A percentile compares a stretch with the other conserved stretches of the same genome.
These are phyloP conservation scores for Pristionchus entomophagus DNA, from an alignment of 2,888 invertebrate species.

Conservation along the genomic window DNA sequence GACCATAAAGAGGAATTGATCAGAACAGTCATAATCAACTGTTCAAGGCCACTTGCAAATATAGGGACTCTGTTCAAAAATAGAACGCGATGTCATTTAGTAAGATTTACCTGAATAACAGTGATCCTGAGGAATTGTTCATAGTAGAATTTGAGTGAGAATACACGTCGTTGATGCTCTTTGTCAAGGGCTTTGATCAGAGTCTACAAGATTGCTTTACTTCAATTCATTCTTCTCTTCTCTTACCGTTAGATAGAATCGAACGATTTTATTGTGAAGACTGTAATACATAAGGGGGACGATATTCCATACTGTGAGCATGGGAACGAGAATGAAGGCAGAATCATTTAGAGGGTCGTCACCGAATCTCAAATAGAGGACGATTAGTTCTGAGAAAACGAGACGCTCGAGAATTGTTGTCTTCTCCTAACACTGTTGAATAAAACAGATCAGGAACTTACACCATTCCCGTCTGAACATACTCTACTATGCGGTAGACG, in stretches of 20 bases:
- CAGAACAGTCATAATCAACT: too few relatives aligned
- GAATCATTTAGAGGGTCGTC: conserved; percentile 52
- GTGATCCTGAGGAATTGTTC: conserved; percentile 73
- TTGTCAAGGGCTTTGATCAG: conserved; percentile 68
- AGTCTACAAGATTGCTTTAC: conserved; percentile 28
- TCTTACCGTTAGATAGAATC: conserved; percentile 58
- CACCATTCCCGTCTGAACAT: conserved; percentile 53
- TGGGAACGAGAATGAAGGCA: conserved; percentile 67
- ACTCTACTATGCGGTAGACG: conserved; percentile 59
- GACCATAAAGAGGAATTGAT: neutral
- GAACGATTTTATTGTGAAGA: conserved; percentile 63
- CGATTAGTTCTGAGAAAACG: neutral
- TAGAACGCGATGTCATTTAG: neutral
- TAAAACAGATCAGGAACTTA: neutral
- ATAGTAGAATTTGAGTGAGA: conserved; percentile 71
- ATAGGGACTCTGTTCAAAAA: neutral
- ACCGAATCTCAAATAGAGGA: conserved; percentile 47
- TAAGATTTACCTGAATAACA: conserved; percentile 60
- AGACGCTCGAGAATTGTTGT: too few relatives aligned
- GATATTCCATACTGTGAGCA: conserved; percentile 71
- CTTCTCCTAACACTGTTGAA: neutral
- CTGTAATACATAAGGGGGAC: conserved; percentile 72
- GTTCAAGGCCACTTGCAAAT: too few relatives aligned
- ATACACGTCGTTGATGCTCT: conserved; percentile 68
- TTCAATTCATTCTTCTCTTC: neutral